A percentile compares a stretch with the other conserved stretches of the same genome.
Conservation (phyloP, 92 coral and sea anemone species). For the Paragorgia papillata region DNA sequence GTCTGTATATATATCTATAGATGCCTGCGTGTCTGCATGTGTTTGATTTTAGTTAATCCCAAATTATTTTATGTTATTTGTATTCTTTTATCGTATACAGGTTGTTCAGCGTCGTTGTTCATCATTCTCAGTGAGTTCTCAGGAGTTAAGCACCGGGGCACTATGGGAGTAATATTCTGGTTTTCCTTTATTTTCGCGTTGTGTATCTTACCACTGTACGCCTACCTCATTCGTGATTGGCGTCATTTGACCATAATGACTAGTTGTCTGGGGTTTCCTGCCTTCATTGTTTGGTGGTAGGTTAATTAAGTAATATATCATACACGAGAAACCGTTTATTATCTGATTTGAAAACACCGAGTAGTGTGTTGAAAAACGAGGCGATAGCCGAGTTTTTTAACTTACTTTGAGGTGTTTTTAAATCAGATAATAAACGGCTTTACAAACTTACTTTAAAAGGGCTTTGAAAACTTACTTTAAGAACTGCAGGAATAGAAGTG, state of each 20-base stretch:
- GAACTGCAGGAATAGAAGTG: too few relatives aligned
- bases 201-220: conserved; percentile 56
- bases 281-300: conserved; percentile 64
- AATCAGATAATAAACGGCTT: too few relatives aligned
- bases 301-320: background rate
- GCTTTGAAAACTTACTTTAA: background rate
- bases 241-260: conserved; percentile 56
- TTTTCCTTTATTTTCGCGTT: conserved; percentile 63
- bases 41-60: background rate
- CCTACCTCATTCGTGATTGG: conserved; percentile 66
- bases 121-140: conserved; percentile 65
- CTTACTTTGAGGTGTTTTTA: too few relatives aligned
- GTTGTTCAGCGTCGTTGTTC: conserved; percentile 64
- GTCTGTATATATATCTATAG: too few relatives aligned
- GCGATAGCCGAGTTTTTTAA: too few relatives aligned
- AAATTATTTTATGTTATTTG: background rate
- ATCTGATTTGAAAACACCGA: too few relatives aligned
- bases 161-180: conserved; percentile 66
- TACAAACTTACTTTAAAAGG: background rate
- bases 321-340: too few relatives aligned
- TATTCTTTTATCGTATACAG: conserved; percentile 1
- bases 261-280: conserved; percentile 60
- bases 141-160: conserved; percentile 64
- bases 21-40: too few relatives aligned
- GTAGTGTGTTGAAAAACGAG: too few relatives aligned